Evolutionary conservation across 2,797 vertebrate species (phyloP), one percentile per base, ranked within the genome.

Genomic region (Bovichtus diacanthus): DNA sequence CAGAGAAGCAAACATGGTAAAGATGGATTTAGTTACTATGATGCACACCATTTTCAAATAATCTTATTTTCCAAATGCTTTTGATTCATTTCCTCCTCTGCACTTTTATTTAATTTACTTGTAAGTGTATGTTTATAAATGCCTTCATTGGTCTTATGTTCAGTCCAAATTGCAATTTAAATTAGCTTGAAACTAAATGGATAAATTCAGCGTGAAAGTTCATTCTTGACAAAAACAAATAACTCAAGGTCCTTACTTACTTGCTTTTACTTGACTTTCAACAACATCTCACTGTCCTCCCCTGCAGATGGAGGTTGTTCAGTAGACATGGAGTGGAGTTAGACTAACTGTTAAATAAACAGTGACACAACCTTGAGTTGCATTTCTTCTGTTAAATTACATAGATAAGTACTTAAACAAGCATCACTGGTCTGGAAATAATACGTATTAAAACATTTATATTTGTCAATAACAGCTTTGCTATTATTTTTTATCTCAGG

Each of bases 1-100:
- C 65, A 76, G 46, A 61, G 25, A 41, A 71, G 54, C 46, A 64
- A 60, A 78, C 66, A 58, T 2, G 15, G 29, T 50, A 12, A 41
- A 41, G 54, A 55, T 67, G 56, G 27, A 41, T 34, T 60, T 53
- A 54, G 51, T 15, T 19, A 2, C 41, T n/a, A 11, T 9, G 27
- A 50, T 46, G n/a, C n/a, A n/a, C n/a, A n/a, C n/a, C n/a, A n/a
- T n/a, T n/a, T 41, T 69, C 56, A 46, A 34, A 41, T 72, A 2
- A 50, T 47, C 9, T 44, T 19, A 49, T 70, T 39, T 15, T 12
- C 9, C 13, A 19, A 27, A 43, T 10, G 5, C 9, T 11, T 51
- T 67, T 34, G 5, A 49, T 50, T 68, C 0, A 60, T 43, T 51
- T 44, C 21, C 16, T 53, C n/a, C 18, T n/a, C 9, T 41, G 27